Base-by-base conservation (phyloP, 2,888 invertebrate genomes). In the Arrhopalites spinosus region DNA sequence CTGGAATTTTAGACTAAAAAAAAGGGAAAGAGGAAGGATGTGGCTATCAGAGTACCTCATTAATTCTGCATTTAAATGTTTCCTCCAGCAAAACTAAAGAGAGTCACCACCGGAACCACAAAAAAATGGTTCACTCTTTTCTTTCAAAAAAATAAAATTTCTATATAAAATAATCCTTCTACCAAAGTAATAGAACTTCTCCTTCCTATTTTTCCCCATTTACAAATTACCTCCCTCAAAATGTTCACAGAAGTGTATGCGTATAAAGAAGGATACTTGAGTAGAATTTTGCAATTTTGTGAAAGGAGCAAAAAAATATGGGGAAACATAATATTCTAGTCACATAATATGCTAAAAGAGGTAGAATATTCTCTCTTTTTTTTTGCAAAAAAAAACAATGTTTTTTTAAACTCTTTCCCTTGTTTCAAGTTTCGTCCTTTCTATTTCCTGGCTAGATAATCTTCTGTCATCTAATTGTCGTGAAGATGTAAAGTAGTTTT, bases 41-140 rank as follows among this genome's bases (percentile, higher is more conserved):
- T 59, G 59, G 59, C 59, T 20, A 59, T 36, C 36, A 59, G 25
- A 59, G 59, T 17, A 59, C 20, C 59, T 59, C 59, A 59, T 59
- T 59, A 59, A 59, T 59, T 59, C 59, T 59, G 17, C 17, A 59
- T 59, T 20, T 59, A 59, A 59, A 59, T 25, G 59, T 25, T 59
- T 59, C 59, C 25, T 59, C 25, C 25, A 59, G 59, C 25, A n/a
- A n/a, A n/a, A 15, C 8, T 20, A 8, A 13, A 13, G 25, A 11
- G n/a, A n/a, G 15, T 50, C n/a, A n/a, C 17, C 50, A 50, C n/a
- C n/a, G 50, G n/a, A 50, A 50, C 50, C 50, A 50, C 50, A 36
- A 36, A 36, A 36, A 36, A 36, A 36, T 11, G 36, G 36, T 36
- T 7, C 11, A 36, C 36, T 36, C 36, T 36, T 36, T 36, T 36